Percentiles rank a stretch among this genome's conserved stretches.
Evolutionary conservation across 2,888 invertebrate genomes (phyloP).

Genomic region (Drosophila acutilabella): DNA sequence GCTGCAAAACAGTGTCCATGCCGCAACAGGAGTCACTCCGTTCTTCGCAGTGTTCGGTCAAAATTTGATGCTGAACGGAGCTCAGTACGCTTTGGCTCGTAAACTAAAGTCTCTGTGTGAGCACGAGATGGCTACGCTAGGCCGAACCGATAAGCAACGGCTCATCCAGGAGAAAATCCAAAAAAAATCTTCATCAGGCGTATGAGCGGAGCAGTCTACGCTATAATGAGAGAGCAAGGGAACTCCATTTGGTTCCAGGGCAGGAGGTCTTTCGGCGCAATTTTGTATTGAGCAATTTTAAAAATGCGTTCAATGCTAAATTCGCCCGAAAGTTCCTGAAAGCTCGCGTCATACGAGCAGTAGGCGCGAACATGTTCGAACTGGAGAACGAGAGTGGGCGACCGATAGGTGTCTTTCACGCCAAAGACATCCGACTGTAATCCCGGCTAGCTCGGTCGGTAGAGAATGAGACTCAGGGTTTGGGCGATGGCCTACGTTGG

Average conservation of each 20-base stretch:
- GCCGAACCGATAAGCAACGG: not conserved
- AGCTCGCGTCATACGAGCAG: not conserved
- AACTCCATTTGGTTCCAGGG: not conserved
- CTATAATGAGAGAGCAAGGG: not conserved
- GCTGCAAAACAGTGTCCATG: too few relatives aligned
- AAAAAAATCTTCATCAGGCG: not conserved
- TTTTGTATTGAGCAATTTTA: too few relatives aligned
- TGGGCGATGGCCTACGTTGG: slow-evolving; percentile 3
- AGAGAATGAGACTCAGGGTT: not conserved
- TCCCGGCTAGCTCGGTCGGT: not conserved
- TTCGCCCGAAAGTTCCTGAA: not conserved
- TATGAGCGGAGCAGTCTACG: not conserved
- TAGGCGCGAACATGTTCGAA: too few relatives aligned
- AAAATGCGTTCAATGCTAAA: too few relatives aligned
- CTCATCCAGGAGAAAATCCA: not conserved
- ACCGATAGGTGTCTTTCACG: not conserved
- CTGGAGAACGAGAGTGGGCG: not conserved
- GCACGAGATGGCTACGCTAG: not conserved
- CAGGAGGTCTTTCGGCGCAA: too few relatives aligned
- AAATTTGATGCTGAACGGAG: not conserved
- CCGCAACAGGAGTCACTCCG: not conserved
- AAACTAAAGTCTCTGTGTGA: not conserved
- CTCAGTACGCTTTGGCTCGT: not conserved
- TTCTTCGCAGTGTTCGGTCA: not conserved
- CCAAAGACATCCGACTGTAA: not conserved